phyloP scores from a whole-genome alignment of 2,113 vertebrate genomes.

The Isurus oxyrinchus region DNA sequence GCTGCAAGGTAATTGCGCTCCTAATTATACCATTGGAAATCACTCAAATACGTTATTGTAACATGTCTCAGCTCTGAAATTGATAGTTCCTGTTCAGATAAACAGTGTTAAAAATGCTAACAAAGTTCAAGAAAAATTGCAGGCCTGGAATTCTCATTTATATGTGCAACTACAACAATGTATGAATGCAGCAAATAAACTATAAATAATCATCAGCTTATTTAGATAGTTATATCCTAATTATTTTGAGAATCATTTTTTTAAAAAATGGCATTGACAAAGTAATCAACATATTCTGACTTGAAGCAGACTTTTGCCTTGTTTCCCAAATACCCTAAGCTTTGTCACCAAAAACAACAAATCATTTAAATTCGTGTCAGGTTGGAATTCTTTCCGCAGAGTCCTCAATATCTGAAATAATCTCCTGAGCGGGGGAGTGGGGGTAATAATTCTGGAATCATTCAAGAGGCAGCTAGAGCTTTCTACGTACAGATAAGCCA shows the following conservation, averaged over 20 bases:
- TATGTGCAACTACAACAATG: not conserved
- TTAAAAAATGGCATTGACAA: not conserved
- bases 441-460: not conserved
- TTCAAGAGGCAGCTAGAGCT: not conserved
- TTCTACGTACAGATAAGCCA: not conserved
- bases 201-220: not conserved
- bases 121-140: not conserved
- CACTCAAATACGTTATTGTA: not conserved
- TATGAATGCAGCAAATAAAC: not conserved
- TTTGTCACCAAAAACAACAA: not conserved
- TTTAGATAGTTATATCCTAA: not conserved
- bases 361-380: not conserved
- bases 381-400: not conserved
- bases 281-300: not conserved
- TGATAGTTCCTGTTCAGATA: not conserved
- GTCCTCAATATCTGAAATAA: slow-evolving; percentile 1
- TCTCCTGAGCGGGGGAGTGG: not conserved
- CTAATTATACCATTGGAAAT: not conserved
- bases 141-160: not conserved
- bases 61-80: not conserved
- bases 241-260: not conserved
- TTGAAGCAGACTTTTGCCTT: not conserved
- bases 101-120: not conserved
- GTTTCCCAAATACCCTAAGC: not conserved
- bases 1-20: not conserved